These are phyloP conservation scores for Litocranius walleri DNA, from an alignment of 2,113 vertebrate genomes.

Conservation along the genomic window DNA sequence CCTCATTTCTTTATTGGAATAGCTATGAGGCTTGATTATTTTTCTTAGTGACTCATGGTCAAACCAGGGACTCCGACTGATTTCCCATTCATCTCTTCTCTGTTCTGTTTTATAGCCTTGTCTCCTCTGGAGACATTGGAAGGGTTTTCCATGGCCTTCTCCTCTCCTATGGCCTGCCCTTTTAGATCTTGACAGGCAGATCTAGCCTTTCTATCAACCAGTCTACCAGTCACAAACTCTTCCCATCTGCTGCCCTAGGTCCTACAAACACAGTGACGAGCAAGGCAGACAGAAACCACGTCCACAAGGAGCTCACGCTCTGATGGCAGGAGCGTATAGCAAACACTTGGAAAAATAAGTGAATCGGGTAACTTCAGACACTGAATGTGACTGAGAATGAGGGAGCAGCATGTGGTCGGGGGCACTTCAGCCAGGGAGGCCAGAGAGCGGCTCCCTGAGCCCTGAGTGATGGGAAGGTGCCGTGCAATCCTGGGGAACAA, in stretches of 20 bases:
- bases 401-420: accelerated
- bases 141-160: background rate
- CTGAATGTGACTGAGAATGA: background rate
- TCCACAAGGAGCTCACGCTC: background rate
- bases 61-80: background rate
- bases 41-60: background rate
- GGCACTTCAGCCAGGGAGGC: background rate
- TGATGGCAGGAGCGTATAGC: background rate
- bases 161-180: background rate
- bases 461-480: no score
- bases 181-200: background rate
- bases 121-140: background rate
- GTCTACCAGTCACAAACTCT: no score
- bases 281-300: accelerated
- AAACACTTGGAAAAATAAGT: background rate
- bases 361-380: accelerated
- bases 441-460: background rate
- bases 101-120: no score
- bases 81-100: no score
- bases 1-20: background rate
- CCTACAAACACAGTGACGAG: accelerated
- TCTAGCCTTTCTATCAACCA: background rate
- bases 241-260: accelerated
- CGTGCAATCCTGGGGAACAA: background rate
- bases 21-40: background rate